Percentiles rank a stretch among this genome's conserved stretches.
phyloP scores from a whole-genome alignment of 2,797 vertebrate genomes.

The Pangasius djambal region DNA sequence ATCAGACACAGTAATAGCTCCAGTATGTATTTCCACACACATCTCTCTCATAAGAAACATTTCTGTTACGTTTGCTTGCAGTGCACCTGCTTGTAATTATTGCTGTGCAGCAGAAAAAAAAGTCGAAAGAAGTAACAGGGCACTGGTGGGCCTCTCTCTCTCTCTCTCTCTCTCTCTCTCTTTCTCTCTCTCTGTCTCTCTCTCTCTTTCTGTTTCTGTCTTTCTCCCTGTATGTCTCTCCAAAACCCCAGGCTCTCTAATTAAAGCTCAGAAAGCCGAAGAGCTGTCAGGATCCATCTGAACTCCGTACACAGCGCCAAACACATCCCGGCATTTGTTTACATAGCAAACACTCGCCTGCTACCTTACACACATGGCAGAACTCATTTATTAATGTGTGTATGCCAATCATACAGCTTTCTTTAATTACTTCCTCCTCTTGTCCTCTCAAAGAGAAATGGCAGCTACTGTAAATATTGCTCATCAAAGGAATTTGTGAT shows the following conservation, averaged over 20 bases:
- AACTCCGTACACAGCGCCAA: slow-evolving; percentile 67
- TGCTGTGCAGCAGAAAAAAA: slow-evolving; percentile 49
- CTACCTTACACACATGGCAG: slow-evolving; percentile 56
- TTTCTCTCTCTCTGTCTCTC: slow-evolving; percentile 65
- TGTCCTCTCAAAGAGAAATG: slow-evolving; percentile 40
- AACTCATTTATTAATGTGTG: slow-evolving; percentile 51
- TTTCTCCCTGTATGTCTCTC: slow-evolving; percentile 43
- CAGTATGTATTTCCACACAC: slow-evolving; percentile 49
- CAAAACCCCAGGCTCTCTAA: slow-evolving; percentile 70
- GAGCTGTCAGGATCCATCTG: slow-evolving; percentile 66
- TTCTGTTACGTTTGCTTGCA: slow-evolving; percentile 37
- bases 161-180: background rate
- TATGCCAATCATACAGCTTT: slow-evolving; percentile 44
- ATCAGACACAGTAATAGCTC: slow-evolving; percentile 39
- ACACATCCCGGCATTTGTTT: slow-evolving; percentile 66
- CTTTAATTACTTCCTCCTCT: slow-evolving; percentile 72
- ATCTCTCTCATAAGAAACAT: slow-evolving; percentile 44
- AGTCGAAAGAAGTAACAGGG: slow-evolving; percentile 41
- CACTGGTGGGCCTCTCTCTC: slow-evolving; percentile 44
- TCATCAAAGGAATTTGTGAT: slow-evolving; percentile 35
- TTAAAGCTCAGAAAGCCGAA: slow-evolving; percentile 69
- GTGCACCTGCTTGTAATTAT: slow-evolving; percentile 63
- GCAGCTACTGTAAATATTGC: slow-evolving; percentile 45
- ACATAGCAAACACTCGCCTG: slow-evolving; percentile 64
- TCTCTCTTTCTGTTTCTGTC: slow-evolving; percentile 8